Percentiles rank a stretch among this genome's conserved stretches.
phyloP scores from a whole-genome alignment of 1,140 invertebrate genomes.

The Aphis craccivora region DNA sequence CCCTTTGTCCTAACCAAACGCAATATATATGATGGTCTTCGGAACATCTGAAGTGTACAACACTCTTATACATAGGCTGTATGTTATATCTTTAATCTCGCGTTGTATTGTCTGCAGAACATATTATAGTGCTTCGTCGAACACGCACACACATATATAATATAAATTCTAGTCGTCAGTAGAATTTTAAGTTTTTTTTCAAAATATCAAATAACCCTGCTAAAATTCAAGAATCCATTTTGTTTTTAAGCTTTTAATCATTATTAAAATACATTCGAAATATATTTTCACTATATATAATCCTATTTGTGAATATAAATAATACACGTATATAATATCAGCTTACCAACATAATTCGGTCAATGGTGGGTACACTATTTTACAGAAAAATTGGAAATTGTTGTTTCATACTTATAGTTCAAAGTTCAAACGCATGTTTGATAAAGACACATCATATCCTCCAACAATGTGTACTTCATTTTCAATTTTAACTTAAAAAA shows the following conservation, averaged over 20 bases:
- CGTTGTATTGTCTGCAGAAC: not conserved
- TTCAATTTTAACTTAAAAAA: no score
- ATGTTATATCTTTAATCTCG: slow-evolving; percentile 19
- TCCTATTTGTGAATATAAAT: not conserved
- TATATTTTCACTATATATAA: not conserved
- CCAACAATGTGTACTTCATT: no score
- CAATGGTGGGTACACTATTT: not conserved
- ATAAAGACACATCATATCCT: no score
- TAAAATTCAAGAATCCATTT: not conserved
- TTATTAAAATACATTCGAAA: not conserved
- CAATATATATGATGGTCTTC: not conserved
- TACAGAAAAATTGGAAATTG: no score
- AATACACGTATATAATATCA: not conserved
- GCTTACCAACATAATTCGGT: not conserved
- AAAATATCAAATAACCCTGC: not conserved
- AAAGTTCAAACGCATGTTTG: no score
- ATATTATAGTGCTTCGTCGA: not conserved
- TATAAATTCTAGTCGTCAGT: not conserved
- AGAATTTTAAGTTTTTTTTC: not conserved
- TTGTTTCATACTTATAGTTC: no score
- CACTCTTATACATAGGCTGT: not conserved
- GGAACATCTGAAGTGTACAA: not conserved
- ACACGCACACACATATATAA: not conserved
- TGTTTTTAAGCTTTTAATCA: not conserved
- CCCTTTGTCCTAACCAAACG: not conserved